phyloP scores from a whole-genome alignment of 2,888 invertebrate genomes.

The Parapristionchus giblindavisi region DNA sequence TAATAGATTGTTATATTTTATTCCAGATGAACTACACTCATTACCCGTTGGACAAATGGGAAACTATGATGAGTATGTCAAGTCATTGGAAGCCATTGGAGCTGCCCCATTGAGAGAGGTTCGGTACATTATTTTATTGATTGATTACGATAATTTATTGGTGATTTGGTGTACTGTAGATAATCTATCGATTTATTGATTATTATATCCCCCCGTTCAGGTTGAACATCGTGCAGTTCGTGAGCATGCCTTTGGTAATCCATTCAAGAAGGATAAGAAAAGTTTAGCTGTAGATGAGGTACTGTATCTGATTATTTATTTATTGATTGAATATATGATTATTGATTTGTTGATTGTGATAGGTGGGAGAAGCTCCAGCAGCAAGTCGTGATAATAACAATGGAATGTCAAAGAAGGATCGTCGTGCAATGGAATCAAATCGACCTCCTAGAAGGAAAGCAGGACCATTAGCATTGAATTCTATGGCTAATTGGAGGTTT shows the following conservation, averaged over 20 bases:
- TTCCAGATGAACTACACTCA: constrained; percentile 86
- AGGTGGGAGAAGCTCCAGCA: constrained; percentile 36
- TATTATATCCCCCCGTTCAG: constrained; percentile 70
- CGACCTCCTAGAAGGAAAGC: constrained; percentile 36
- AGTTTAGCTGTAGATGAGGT: constrained; percentile 65
- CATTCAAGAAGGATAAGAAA: constrained; percentile 95
- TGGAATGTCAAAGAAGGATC: constrained; percentile 32
- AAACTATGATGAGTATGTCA: constrained; percentile 97
- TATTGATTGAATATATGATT: not conserved
- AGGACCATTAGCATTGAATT: constrained; percentile 36
- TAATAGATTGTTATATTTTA: too few species aligned
- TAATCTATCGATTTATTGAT: not conserved
- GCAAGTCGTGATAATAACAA: not conserved
- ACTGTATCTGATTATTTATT: not conserved
- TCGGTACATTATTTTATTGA: not conserved
- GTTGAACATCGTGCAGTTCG: constrained; percentile 92
- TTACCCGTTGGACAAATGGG: constrained; percentile 98
- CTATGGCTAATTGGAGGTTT: constrained; percentile 38
- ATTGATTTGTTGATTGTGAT: not conserved
- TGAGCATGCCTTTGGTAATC: constrained; percentile 99
- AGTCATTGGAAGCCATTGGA: constrained; percentile 77
- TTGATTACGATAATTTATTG: not conserved
- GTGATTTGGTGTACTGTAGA: not conserved
- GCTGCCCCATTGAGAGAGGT: constrained; percentile 49
- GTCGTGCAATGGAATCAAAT: constrained; percentile 23